These are phyloP conservation scores for Mesocricetus auratus DNA, from an alignment of 2,113 vertebrate species.

Conservation along the genomic window DNA sequence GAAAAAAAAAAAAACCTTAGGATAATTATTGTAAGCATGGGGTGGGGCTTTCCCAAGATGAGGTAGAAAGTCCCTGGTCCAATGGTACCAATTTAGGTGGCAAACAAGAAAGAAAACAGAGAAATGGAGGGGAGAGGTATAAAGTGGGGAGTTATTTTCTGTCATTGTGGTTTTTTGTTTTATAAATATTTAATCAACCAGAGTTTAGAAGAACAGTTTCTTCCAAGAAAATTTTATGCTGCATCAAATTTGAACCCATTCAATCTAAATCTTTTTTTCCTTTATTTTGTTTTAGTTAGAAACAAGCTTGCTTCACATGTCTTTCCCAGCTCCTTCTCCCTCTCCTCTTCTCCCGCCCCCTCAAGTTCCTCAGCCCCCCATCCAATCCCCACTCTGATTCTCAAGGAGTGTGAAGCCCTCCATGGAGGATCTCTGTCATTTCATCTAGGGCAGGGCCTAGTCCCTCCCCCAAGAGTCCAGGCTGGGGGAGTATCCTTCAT, in stretches of 20 bases:
- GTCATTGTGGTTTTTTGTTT: neutral
- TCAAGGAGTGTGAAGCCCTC: too few relatives aligned
- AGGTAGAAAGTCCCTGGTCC: neutral
- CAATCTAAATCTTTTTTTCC: neutral
- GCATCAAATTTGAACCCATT: neutral
- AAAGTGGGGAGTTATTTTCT: neutral
- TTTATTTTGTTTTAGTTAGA: too few relatives aligned
- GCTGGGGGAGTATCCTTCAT: too few relatives aligned
- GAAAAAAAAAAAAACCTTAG: slow-evolving; percentile 7
- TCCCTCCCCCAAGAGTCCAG: too few relatives aligned
- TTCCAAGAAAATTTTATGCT: neutral
- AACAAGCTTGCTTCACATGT: too few relatives aligned
- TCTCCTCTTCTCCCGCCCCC: too few relatives aligned
- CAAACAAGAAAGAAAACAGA: slow-evolving; percentile 17
- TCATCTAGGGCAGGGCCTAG: too few relatives aligned
- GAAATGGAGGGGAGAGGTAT: neutral
- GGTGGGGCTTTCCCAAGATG: neutral
- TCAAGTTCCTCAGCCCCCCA: too few relatives aligned
- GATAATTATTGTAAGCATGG: slow-evolving; percentile 38
- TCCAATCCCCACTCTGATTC: too few relatives aligned
- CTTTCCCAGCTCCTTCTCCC: too few relatives aligned
- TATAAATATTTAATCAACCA: neutral
- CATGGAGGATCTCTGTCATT: too few relatives aligned
- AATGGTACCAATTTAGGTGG: neutral
- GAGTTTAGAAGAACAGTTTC: neutral